phyloP scores from a whole-genome alignment of 23 tunicate species.

The Clavelina lepadiformis region DNA sequence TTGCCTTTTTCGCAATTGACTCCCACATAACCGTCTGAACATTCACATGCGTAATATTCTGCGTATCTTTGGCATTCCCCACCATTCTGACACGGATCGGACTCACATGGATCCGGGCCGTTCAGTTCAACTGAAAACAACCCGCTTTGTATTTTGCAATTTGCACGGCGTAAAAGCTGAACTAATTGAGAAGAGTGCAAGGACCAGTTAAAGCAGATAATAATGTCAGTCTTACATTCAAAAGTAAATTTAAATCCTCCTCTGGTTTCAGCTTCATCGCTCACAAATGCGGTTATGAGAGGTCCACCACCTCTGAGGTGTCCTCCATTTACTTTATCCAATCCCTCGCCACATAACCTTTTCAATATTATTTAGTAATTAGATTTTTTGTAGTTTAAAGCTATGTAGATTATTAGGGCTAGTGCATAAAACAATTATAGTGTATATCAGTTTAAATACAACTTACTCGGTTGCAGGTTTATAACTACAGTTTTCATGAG shows the following conservation, averaged over 20 bases:
- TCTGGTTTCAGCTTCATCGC: slow-evolving; percentile 59
- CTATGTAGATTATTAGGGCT: too few species aligned
- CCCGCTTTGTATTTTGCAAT: not conserved
- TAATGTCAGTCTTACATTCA: slow-evolving; percentile 54
- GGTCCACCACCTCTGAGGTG: slow-evolving; percentile 67
- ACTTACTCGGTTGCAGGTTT: too few species aligned
- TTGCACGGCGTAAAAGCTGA: not conserved
- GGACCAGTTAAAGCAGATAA: too few species aligned
- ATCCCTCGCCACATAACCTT: slow-evolving; percentile 81
- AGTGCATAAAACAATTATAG: too few species aligned
- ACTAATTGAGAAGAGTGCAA: too few species aligned
- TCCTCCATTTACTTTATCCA: slow-evolving; percentile 61
- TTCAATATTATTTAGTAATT: too few species aligned
- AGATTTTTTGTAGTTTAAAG: too few species aligned
- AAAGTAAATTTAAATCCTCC: slow-evolving; percentile 60
- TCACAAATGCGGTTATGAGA: slow-evolving; percentile 46
- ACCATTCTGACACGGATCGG: slow-evolving; percentile 68
- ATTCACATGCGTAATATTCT: slow-evolving; percentile 63
- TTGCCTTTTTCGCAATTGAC: slow-evolving; percentile 71
- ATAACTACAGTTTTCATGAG: too few species aligned
- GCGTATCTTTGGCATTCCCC: slow-evolving; percentile 49
- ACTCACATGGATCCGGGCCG: slow-evolving; percentile 48
- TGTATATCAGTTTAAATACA: too few species aligned
- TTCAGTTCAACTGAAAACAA: slow-evolving; percentile 30
- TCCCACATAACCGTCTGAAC: slow-evolving; percentile 70